These are phyloP conservation scores for Ochropleura plecta DNA, from an alignment of 2,888 invertebrate genomes.

Conservation along the genomic window DNA sequence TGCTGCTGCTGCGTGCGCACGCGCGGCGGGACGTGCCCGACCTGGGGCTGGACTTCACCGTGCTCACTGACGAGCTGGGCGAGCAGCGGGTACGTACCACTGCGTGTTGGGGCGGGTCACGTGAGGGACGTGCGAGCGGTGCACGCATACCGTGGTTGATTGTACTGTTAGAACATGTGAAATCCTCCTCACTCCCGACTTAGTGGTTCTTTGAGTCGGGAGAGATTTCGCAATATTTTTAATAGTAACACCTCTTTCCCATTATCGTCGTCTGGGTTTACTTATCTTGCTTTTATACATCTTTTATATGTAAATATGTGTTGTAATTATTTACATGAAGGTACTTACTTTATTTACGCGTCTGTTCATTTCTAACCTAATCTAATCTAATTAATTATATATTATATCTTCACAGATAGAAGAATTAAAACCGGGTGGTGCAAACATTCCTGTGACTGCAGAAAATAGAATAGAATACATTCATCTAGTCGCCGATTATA, in stretches of 20 bases:
- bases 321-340: background rate
- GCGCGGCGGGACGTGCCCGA: constrained; percentile 95
- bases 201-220: background rate
- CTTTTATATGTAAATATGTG: background rate
- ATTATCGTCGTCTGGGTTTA: background rate
- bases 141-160: background rate
- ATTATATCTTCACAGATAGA: constrained; percentile 90
- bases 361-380: background rate
- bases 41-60: constrained; percentile 97
- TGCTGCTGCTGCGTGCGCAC: constrained; percentile 96
- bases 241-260: background rate
- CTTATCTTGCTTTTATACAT: background rate
- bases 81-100: constrained; percentile 92
- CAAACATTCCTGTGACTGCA: constrained; percentile 97
- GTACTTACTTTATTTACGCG: background rate
- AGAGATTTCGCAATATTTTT: background rate
- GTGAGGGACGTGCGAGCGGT: background rate
- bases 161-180: background rate
- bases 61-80: constrained; percentile 97
- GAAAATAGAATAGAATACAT: constrained; percentile 99
- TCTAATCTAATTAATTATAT: background rate
- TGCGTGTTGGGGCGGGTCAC: no score
- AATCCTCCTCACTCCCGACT: background rate
- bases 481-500: constrained; percentile 98
- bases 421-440: constrained; percentile 97